Evolutionary conservation across 2,888 invertebrate species (phyloP), one percentile per base, ranked within the genome.

Genomic region (Rhagophthalmus giganteus): DNA sequence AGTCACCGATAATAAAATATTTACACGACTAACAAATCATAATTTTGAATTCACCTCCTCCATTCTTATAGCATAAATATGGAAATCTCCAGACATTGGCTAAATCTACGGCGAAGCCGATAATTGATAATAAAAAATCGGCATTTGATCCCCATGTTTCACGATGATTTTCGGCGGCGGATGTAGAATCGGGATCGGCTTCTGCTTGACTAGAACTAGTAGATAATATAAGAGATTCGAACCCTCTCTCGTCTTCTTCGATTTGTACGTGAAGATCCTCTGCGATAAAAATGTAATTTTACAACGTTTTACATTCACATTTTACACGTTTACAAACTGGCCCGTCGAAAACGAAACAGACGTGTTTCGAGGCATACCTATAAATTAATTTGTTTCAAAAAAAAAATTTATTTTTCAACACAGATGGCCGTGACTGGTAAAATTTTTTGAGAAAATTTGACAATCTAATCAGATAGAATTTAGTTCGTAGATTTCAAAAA

Each of bases 71-170:
- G 74, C 88, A 88, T 26, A 88, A 79, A 69, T 87, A 88, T 27
- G 88, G 88, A 72, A 88, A 88, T 54, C 88, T 76, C 90, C 90
- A 90, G n/a, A 91, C 89, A 66, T 91, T 91, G 41, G 90, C 90
- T 59, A 91, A 76, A 72, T 90, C 90, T 24, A 90, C 90, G 0
- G 90, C 90, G 64, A 90, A 90, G 1, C 90, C 90, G 60, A 90
- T 90, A 69, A 90, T 90, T 55, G 89, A 90, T 26, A 90, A 79
- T 7, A 90, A 79, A 70, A 90, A 90, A 72, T 90, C 90, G 0
- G 86, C 85, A 39, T 88, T 88, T 5, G 87, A 87, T 10, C 84
- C 84, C 90, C 90, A 90, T 0, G 88, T 89, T 72, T 90, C 90
- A 8, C 90, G 76, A 1, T 81, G 82, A 54, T 84, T 84, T 32